Base-by-base conservation (phyloP, 2,888 invertebrate genomes). In the Mesoligia furuncula region DNA sequence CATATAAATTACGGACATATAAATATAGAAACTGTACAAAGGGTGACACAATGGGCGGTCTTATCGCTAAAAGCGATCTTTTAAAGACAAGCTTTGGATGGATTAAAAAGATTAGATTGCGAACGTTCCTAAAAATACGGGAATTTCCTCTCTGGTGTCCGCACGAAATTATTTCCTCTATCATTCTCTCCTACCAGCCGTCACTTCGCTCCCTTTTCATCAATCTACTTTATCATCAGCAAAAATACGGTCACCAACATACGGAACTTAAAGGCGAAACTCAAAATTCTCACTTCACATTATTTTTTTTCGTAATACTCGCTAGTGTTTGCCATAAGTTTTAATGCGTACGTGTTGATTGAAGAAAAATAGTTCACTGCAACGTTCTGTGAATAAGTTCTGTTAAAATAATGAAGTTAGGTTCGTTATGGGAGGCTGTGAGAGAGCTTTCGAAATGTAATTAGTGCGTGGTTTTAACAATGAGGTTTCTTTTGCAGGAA, bases 291-390 rank as follows among this genome's bases (percentile, higher is more conserved):
- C 31, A 42, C 73, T 71, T 83, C 2, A 64, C 73, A 6, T 68
- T 24, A 61, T 42, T 77, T 85, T 89, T 89, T 89, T 89, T 89
- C 90, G 90, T 91, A 93, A 92, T 88, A 62, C 79, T 6, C 31
- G 48, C 73, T 85, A 83, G 85, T 91, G 91, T 93, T 94, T 93
- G 90, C 90, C 75, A 83, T 91, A 88, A 81, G 75, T 87, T 90
- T 93, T 94, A 93, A 93, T 94, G 92, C 87, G 79, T 83, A 90
- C 83, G 93, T 94, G 95, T 91, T 93, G 94, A 94, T 94, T 94
- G 91, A 90, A 77, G 80, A 87, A 85, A 90, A 92, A 92, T 90
- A 86, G 90, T 90, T 90, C 90, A 89, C 89, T 87, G 88, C 90
- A 89, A 90, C 87, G 85, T 90, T 81, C 83, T 83, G 86, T 89